These are phyloP conservation scores for Anagyrus pseudococci DNA, from an alignment of 2,888 invertebrate genomes.

Conservation along the genomic window DNA sequence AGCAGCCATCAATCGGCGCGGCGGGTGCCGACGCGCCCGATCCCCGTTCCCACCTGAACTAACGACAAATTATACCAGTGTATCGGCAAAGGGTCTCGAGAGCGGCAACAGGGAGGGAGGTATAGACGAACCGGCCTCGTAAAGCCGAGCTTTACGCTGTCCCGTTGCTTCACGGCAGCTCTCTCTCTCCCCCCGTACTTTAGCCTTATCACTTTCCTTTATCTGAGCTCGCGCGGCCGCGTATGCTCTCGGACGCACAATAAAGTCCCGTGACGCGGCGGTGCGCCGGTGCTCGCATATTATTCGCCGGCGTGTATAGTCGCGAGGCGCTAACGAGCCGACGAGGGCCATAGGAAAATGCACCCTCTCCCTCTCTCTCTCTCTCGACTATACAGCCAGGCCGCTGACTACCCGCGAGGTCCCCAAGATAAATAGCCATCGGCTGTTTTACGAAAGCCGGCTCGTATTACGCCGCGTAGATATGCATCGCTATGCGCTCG, in stretches of 20 bases:
- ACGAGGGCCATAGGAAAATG: slow-evolving; percentile 31
- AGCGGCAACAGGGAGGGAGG: neutral
- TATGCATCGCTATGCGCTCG: slow-evolving; percentile 34
- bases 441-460: slow-evolving; percentile 37
- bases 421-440: slow-evolving; percentile 37
- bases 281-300: slow-evolving; percentile 12
- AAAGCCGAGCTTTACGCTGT: slow-evolving; percentile 27
- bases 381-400: too few relatives aligned
- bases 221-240: slow-evolving; percentile 22
- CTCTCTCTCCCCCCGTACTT: too few relatives aligned
- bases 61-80: slow-evolving; percentile 14
- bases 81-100: too few relatives aligned
- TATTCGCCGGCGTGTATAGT: slow-evolving; percentile 24
- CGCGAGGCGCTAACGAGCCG: slow-evolving; percentile 41
- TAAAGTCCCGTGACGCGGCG: slow-evolving; percentile 29
- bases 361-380: too few relatives aligned
- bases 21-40: neutral
- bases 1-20: neutral
- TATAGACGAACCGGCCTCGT: neutral
- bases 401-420: neutral
- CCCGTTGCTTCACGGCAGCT: too few relatives aligned
- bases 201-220: slow-evolving; percentile 33
- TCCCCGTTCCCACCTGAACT: slow-evolving; percentile 6
- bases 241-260: slow-evolving; percentile 30
- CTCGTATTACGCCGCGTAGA: slow-evolving; percentile 37